Conservation (phyloP, 2,888 invertebrate species). For the Erannis defoliaria region DNA sequence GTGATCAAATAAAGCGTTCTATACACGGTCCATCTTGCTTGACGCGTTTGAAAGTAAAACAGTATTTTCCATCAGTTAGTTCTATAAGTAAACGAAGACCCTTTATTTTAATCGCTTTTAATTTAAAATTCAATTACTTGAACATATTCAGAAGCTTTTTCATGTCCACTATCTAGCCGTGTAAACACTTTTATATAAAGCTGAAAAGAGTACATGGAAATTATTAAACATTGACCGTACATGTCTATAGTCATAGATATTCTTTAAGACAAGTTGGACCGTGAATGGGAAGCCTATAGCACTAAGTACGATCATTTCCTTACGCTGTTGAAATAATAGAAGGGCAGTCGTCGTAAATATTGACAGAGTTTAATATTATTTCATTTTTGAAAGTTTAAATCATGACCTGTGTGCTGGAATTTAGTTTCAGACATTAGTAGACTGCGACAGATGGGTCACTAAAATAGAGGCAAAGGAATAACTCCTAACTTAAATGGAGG, state of each 20-base stretch:
- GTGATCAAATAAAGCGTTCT: constrained; percentile 3
- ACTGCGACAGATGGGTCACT: neutral
- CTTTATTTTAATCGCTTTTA: too few relatives aligned
- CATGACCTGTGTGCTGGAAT: constrained; percentile 37
- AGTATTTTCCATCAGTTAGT: too few relatives aligned
- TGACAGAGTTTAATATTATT: neutral
- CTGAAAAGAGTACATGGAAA: too few relatives aligned
- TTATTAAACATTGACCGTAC: too few relatives aligned
- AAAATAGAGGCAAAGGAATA: too few relatives aligned
- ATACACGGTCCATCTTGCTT: neutral
- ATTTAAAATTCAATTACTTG: too few relatives aligned
- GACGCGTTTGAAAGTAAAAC: too few relatives aligned
- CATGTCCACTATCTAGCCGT: too few relatives aligned
- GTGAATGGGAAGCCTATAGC: neutral
- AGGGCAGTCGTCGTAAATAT: constrained; percentile 23
- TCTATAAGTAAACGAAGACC: too few relatives aligned
- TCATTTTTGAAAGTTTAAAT: constrained; percentile 15
- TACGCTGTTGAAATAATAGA: neutral
- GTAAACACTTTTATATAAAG: too few relatives aligned
- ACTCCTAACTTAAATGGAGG: neutral
- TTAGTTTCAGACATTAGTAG: neutral
- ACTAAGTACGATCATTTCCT: neutral
- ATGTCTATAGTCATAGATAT: too few relatives aligned
- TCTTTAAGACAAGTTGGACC: neutral
- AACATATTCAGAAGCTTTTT: too few relatives aligned